Conservation (phyloP, 2,113 vertebrate genomes). For the Syngnathus typhle region DNA sequence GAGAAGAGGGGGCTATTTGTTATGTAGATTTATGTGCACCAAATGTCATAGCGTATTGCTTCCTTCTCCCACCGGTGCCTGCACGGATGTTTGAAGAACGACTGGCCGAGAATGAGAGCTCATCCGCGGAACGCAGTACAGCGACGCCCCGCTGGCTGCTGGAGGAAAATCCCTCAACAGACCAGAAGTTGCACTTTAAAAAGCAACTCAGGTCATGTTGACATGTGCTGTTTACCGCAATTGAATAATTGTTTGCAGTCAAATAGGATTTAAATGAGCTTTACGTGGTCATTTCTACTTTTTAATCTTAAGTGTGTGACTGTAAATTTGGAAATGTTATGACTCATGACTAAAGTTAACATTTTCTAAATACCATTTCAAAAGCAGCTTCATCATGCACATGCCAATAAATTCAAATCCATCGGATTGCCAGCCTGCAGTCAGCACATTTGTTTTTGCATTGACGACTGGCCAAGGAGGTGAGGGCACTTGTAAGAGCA, state of each 20-base stretch:
- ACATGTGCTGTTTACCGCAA: neutral
- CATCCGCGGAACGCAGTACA: slow-evolving; percentile 14
- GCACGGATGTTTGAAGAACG: slow-evolving; percentile 25
- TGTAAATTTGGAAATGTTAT: neutral
- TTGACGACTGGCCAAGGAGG: slow-evolving; percentile 54
- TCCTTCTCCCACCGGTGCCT: slow-evolving; percentile 20
- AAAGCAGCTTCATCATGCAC: neutral
- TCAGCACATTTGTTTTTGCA: slow-evolving; percentile 43
- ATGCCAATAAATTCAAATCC: neutral
- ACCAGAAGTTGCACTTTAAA: neutral
- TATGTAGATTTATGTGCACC: slow-evolving; percentile 38
- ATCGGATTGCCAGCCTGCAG: slow-evolving; percentile 18
- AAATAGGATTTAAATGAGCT: neutral
- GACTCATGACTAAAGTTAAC: neutral
- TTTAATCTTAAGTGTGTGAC: neutral
- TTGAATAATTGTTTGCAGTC: neutral
- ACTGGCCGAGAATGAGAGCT: slow-evolving; percentile 40
- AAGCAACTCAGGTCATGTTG: neutral
- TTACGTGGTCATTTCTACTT: neutral
- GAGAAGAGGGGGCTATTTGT: slow-evolving; percentile 31
- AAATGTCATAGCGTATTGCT: slow-evolving; percentile 42
- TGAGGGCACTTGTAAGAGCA: slow-evolving; percentile 53
- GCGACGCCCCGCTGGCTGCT: neutral
- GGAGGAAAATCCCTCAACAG: neutral
- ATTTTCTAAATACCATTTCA: neutral